Evolutionary conservation across 2,797 vertebrate genomes (phyloP).

Genomic region (Discoglossus pictus): DNA sequence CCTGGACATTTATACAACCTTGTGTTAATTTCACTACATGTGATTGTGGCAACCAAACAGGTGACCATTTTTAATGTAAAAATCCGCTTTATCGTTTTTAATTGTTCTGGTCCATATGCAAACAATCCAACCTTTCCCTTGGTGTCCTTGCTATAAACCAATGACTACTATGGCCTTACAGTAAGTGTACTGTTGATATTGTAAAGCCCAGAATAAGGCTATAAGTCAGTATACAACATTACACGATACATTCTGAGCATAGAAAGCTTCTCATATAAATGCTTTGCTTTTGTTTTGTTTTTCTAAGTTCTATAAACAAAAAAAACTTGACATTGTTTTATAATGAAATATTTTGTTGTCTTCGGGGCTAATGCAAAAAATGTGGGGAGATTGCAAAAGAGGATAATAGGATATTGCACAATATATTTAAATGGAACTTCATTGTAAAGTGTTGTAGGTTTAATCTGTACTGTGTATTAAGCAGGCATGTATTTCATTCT

Average conservation of each 20-base stretch:
- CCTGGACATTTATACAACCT: background rate
- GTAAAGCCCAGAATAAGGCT: slow-evolving; percentile 5
- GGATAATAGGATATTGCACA: no score
- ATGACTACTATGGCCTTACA: slow-evolving; percentile 41
- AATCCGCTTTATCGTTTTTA: background rate
- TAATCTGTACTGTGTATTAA: no score
- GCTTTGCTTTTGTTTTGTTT: no score
- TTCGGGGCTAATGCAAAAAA: no score
- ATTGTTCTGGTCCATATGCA: slow-evolving; percentile 8
- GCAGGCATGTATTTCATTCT: no score
- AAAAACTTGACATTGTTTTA: no score
- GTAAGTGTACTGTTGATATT: slow-evolving; percentile 15
- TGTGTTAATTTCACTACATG: background rate
- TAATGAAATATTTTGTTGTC: background rate
- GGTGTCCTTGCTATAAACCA: slow-evolving; percentile 27
- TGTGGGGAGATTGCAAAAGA: no score
- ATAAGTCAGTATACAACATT: slow-evolving; percentile 16
- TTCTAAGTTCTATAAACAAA: no score
- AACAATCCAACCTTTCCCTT: background rate
- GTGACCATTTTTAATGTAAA: no score
- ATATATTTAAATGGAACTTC: no score
- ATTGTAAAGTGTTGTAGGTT: no score
- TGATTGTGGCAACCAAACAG: background rate
- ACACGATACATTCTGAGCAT: background rate
- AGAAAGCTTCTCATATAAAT: no score